Evolutionary conservation across 2,888 invertebrate species (phyloP).

Genomic region (Macrostomum cliftonense): DNA sequence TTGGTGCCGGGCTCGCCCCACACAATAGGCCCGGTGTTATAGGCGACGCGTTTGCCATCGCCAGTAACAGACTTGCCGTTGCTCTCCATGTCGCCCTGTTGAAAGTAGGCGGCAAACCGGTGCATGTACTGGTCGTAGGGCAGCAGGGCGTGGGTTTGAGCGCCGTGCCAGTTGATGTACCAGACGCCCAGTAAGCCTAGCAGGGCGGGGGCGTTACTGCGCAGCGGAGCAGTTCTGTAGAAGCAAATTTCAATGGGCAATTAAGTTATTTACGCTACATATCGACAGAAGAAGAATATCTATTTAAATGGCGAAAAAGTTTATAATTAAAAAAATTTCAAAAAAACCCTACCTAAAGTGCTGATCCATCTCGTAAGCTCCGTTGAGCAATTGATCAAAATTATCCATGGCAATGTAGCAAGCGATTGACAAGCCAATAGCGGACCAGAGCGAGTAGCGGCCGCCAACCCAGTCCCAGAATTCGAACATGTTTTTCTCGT

Average conservation of each 20-base stretch:
- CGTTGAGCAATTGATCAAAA: slow-evolving; percentile 70
- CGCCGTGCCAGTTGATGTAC: slow-evolving; percentile 82
- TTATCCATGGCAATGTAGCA: slow-evolving; percentile 80
- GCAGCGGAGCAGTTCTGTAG: slow-evolving; percentile 56
- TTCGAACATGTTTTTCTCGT: slow-evolving; percentile 89
- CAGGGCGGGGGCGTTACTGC: slow-evolving; percentile 79
- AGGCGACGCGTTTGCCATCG: slow-evolving; percentile 38
- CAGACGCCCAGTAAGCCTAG: slow-evolving; percentile 59
- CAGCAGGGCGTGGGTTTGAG: slow-evolving; percentile 80
- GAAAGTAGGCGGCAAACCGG: slow-evolving; percentile 95
- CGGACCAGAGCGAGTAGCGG: slow-evolving; percentile 90
- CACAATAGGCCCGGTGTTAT: slow-evolving; percentile 56
- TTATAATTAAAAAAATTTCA: too few relatives aligned
- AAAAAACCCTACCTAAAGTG: slow-evolving; percentile 52
- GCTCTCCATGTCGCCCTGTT: slow-evolving; percentile 99
- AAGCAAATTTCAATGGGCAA: too few relatives aligned
- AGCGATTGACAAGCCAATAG: slow-evolving; percentile 88
- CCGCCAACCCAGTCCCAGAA: slow-evolving; percentile 99
- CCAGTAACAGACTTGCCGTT: slow-evolving; percentile 64
- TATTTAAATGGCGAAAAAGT: too few relatives aligned
- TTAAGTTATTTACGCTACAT: too few relatives aligned
- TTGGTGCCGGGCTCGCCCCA: slow-evolving; percentile 99
- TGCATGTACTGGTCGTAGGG: slow-evolving; percentile 95
- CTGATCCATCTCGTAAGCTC: slow-evolving; percentile 78
- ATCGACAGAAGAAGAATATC: too few relatives aligned